Evolutionary conservation across 23 tunicate species (phyloP), one percentile per base, ranked within the genome.

Genomic region (Diplosoma virens): DNA sequence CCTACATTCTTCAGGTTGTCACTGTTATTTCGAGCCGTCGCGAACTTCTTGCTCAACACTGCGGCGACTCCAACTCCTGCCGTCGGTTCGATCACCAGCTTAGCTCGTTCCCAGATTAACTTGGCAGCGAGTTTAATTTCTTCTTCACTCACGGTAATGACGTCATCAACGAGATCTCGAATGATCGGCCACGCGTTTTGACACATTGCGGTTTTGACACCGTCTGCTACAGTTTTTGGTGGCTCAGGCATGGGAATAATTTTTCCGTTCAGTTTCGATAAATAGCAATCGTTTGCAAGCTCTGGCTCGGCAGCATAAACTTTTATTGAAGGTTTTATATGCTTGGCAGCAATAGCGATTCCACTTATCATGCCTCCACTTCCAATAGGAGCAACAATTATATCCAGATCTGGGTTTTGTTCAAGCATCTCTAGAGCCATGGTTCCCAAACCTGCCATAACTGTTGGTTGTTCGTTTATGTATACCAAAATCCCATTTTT

Each of bases 231-330:
- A 54, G 99, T 95, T 5, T 34, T 61, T 1, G 87, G 87, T 0
- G 78, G 82, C 6, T 63, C 54, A 5, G 36, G 37, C 1, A 79
- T 65, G 17, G 75, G 82, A 0, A 91, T 85, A 33, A 71, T 46
- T 0, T 33, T 21, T 0, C 93, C 93, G 23, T 79, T 83, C 30
- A 71, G 55, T 60, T 84, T 81, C 20, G 94, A 85, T 32, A 89
- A 24, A 37, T 52, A 84, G 63, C 99, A 95, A 81, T 86, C 93
- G 63, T 89, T 86, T 33, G 95, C 99, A 21, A 4, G 28, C 71
- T 80, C 88, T 1, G 99, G 99, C 77, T 95, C 99, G n/a, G 99
- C 99, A 17, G 88, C 99, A 45, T 86, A 86, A 17, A 93, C 47
- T 41, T 89, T 95, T 2, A 89, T 79, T 17, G 79, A 58, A 20